phyloP scores from a whole-genome alignment of 2,888 invertebrate species.

The Drosophila acutilabella region DNA sequence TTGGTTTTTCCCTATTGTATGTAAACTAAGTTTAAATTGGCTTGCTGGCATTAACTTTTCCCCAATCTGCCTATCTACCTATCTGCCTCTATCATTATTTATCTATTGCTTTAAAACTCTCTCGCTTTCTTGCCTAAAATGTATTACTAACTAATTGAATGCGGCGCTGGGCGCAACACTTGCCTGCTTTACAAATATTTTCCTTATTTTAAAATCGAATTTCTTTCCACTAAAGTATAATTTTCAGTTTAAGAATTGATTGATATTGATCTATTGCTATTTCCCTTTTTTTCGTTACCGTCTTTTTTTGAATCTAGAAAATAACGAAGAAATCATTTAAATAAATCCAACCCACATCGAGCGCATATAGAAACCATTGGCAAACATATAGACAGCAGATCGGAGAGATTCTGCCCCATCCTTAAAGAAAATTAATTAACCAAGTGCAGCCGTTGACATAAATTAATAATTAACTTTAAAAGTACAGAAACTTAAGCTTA shows the following conservation, averaged over 20 bases:
- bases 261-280: constrained; percentile 75
- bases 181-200: constrained; percentile 14
- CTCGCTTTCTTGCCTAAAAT: constrained; percentile 1
- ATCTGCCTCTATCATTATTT: constrained; percentile 10
- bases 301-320: constrained; percentile 42
- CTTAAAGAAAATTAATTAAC: constrained; percentile 15
- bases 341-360: constrained; percentile 57
- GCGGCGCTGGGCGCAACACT: constrained; percentile 46
- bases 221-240: constrained; percentile 21
- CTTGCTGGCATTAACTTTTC: constrained; percentile 29
- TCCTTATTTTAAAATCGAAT: not conserved
- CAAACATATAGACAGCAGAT: constrained; percentile 49
- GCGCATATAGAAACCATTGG: constrained; percentile 53
- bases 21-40: constrained; percentile 39
- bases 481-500: constrained; percentile 33
- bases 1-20: constrained; percentile 36
- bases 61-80: not conserved
- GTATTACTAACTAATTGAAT: constrained; percentile 26
- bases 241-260: constrained; percentile 45
- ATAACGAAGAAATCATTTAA: constrained; percentile 70
- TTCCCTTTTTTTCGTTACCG: constrained; percentile 67
- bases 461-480: constrained; percentile 44
- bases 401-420: constrained; percentile 51
- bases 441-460: constrained; percentile 52
- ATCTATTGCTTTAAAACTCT: constrained; percentile 22